Percentiles rank a stretch among this genome's conserved stretches.
Conservation (phyloP, 2,113 vertebrate species). For the Garra rufa region DNA sequence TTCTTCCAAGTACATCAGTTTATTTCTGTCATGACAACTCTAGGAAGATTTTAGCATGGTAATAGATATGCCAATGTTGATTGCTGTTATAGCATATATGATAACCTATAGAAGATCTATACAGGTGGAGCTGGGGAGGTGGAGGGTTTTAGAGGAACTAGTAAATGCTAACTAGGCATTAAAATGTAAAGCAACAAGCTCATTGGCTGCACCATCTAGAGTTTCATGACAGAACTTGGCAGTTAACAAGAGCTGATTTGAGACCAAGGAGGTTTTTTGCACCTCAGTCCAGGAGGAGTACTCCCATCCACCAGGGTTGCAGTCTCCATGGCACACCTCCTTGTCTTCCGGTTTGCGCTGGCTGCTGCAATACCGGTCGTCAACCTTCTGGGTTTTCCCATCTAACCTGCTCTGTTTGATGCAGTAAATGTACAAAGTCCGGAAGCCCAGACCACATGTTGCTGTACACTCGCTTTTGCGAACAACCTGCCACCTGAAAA, state of each 20-base stretch:
- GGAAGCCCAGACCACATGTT: constrained; percentile 90
- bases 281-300: constrained; percentile 96
- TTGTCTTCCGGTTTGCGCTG: constrained; percentile 85
- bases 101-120: no score
- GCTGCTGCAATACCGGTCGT: constrained; percentile 85
- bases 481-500: constrained; percentile 86
- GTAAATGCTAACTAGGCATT: no score
- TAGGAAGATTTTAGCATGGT: no score
- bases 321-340: constrained; percentile 92
- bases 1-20: neutral
- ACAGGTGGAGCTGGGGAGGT: no score
- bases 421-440: constrained; percentile 89
- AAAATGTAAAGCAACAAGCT: no score
- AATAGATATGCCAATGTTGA: no score
- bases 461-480: constrained; percentile 91
- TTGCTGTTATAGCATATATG: no score
- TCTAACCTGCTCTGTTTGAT: constrained; percentile 84
- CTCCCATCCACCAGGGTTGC: constrained; percentile 90
- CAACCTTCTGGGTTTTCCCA: constrained; percentile 88
- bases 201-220: no score
- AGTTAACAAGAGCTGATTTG: neutral
- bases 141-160: no score
- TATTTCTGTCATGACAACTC: no score
- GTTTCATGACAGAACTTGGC: no score
- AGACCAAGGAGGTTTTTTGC: constrained; percentile 46